phyloP scores from a whole-genome alignment of 2,797 vertebrate species.

The Agapornis canus region DNA sequence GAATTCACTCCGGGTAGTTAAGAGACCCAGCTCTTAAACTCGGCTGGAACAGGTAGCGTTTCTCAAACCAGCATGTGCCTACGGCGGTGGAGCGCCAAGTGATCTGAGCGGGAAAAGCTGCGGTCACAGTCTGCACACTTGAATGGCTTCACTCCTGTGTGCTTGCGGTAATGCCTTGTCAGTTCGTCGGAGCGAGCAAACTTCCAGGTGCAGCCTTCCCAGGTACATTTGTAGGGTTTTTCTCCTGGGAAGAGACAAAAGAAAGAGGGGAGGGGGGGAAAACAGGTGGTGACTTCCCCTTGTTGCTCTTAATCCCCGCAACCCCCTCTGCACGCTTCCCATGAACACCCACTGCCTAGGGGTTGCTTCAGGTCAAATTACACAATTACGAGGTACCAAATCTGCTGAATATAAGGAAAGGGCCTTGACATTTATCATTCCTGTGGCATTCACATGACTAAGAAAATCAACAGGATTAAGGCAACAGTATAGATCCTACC shows the following conservation, averaged over 20 bases:
- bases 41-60: conserved; percentile 61
- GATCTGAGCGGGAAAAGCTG: conserved; percentile 98
- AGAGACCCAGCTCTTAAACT: conserved; percentile 91
- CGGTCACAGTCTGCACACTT: conserved; percentile 99
- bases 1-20: conserved; percentile 81
- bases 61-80: conserved; percentile 98
- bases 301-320: conserved; percentile 6
- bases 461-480: conserved; percentile 51
- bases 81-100: conserved; percentile 96
- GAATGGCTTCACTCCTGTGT: conserved; percentile 99
- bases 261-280: not conserved
- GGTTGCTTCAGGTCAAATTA: conserved; percentile 22
- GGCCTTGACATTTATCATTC: conserved; percentile 25
- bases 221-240: conserved; percentile 99
- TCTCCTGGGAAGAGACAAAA: conserved; percentile 85
- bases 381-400: not conserved
- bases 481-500: conserved; percentile 43
- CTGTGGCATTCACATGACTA: not conserved
- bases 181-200: conserved; percentile 98
- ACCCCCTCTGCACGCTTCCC: not conserved
- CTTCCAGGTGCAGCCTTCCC: conserved; percentile 99
- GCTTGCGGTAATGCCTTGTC: conserved; percentile 98
- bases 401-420: conserved; percentile 32
- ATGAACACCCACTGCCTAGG: not conserved
- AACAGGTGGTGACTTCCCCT: conserved; percentile 29